Evolutionary conservation across 2,113 vertebrate species (phyloP), one percentile per base, ranked within the genome.

Genomic region (Bucco capensis): DNA sequence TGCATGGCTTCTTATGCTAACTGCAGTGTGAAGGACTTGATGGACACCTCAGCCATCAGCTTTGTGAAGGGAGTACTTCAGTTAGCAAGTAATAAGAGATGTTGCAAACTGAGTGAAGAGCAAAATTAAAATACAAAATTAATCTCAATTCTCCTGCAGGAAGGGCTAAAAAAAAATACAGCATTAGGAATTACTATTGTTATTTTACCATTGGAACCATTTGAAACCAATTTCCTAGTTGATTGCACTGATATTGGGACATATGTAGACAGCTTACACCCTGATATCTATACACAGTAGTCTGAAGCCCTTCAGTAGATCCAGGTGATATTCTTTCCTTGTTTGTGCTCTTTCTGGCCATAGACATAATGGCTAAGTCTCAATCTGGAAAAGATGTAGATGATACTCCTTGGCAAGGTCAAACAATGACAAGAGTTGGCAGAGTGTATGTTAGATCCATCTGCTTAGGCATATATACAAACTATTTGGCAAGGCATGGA

Each of bases 391-490:
- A 89, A 95, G 84, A 76, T 60, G 60, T 6, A 79, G 57, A 65
- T 87, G 87, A 70, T 0, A n/a, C 62, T 96, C 86, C n/a, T 1
- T 91, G 91, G 88, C 92, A 96, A 95, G 95, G 92, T 93, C 91
- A 95, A 62, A 71, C 33, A 73, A 54, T 23, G 19, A 61, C 25
- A 51, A 73, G 90, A 93, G 74, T 74, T 95, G 93, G 92, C 93
- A 93, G 67, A 66, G 64, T 18, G 9, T 16, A 12, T 0, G 35
- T 31, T 5, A 73, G 81, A 93, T 92, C 93, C 95, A 96, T 96
- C 95, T 96, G 96, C 81, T 95, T 71, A 94, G 93, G 92, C 78
- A 87, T 31, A 90, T 85, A 87, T 19, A 96, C 83, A 95, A 94
- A 94, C 92, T 83, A 93, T 96, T 91, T 96, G 96, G 93, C 93